Base-by-base conservation (phyloP, 2,888 invertebrate genomes). In the Ferdinandea cuprea region DNA sequence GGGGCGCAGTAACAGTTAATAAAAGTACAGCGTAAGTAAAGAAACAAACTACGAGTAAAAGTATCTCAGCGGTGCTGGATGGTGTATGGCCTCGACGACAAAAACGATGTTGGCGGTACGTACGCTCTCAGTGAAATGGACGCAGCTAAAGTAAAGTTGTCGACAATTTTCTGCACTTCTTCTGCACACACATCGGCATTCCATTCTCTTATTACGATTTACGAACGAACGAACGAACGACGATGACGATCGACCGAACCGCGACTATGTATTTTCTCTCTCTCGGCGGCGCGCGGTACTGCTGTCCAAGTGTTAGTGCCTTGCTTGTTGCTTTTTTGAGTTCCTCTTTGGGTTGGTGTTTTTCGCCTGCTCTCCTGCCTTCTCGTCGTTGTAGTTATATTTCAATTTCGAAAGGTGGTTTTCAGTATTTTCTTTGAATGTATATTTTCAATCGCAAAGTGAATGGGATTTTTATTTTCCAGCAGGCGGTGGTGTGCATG, bases 61-160 rank as follows among this genome's bases (percentile, higher is more conserved):
- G 83, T 78, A 77, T 71, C 71, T 28, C 17, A 30, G 58, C 61
- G 28, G 56, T 69, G 6, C 71, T 28, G 25, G 40, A 65, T 69
- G 28, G 56, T 69, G 6, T 15, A 5, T 17, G 17, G 19, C 68
- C 61, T 61, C 72, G 59, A 76, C 68, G 74, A 50, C 59, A 37
- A 56, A 77, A 83, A 78, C 78, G 78, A 40, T 81, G 77, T 77
- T 81, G 37, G 77, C 63, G 59, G 59, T 77, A 77, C 72, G 83
- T 73, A 63, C 50, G 72, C 66, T 83, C 83, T 83, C 83, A 61
- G 83, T 83, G 83, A 83, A 83, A 83, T 83, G 83, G 83, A 83
- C 72, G 72, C 78, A 32, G 65, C 35, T 73, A 17, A 54, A 66
- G 50, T 68, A 17, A 54, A 61, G 50, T 68, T 71, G 56, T 73